Evolutionary conservation across 2,113 vertebrate genomes (phyloP), one percentile per base, ranked within the genome.

Genomic region (Rhabdomys dilectus): DNA sequence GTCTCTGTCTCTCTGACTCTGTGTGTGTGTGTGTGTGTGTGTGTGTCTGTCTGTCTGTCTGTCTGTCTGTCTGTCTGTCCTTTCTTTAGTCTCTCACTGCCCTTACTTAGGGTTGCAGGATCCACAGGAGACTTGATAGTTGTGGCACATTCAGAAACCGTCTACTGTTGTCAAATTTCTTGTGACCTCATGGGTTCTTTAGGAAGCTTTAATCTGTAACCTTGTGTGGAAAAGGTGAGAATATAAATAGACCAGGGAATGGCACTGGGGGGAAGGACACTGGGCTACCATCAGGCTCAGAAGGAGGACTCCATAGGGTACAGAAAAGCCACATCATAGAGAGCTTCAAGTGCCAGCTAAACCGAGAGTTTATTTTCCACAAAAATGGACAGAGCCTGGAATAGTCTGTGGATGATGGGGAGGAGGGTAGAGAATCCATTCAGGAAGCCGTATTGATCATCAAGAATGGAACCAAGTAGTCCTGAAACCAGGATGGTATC

Each of bases 261-360:
- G 60, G 22, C 45, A 2, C 4, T 60, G 31, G 3, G 19, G 12
- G 34, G 3, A 29, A 15, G 62, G 84, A 36, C 66, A 36, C 66
- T 16, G 21, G n/a, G 64, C 64, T 24, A 45, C 12, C 31, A 24
- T 34, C 42, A 7, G n/a, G 10, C 24, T 17, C 62, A 21, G 8
- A 51, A 10, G 29, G 3, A 26, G 29, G 15, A 68, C 60, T 60
- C 15, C 1, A 2, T 1, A 1, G 1, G 2, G 53, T 0, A 0
- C 29, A 42, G 11, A 34, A 6, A 12, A 60, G 15, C 34, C 68
- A 22, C 4, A 76, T 1, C 2, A 76, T 0, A 1, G 45, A 36
- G 42, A 53, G 53, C 6, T 64, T 76, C 22, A 6, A 72, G 51
- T 22, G 60, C 39, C 56, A 78, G 89, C 72, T 73, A 17, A 64